Conservation (phyloP, 2,888 invertebrate species). For the Ecliptopera silaceata region DNA sequence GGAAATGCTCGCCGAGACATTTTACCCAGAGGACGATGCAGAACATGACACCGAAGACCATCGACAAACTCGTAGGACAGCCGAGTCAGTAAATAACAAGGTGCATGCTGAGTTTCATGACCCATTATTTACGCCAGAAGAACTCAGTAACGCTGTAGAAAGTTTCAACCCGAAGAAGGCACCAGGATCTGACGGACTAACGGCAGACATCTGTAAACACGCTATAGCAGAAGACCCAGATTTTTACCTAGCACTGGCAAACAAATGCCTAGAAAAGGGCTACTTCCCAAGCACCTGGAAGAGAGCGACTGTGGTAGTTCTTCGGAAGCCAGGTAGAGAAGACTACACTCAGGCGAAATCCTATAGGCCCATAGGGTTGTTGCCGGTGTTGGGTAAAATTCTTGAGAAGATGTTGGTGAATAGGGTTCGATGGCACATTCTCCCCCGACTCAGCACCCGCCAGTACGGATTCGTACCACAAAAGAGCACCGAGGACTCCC, state of each 20-base stretch:
- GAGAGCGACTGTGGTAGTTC: slow-evolving; percentile 6
- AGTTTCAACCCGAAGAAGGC: slow-evolving; percentile 33
- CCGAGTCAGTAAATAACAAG: slow-evolving; percentile 10
- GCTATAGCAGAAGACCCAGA: background rate
- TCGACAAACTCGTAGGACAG: background rate
- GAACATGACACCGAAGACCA: slow-evolving; percentile 16
- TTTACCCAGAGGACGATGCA: slow-evolving; percentile 17
- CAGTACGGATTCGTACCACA: slow-evolving; percentile 7
- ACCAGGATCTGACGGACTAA: slow-evolving; percentile 21
- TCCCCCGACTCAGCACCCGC: background rate
- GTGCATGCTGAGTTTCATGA: background rate
- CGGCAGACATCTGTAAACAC: background rate
- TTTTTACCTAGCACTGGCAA: background rate
- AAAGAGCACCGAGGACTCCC: too few relatives aligned
- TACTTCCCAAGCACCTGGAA: slow-evolving; percentile 10
- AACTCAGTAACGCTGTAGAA: slow-evolving; percentile 6
- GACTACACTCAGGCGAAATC: slow-evolving; percentile 27
- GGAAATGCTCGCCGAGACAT: slow-evolving; percentile 8
- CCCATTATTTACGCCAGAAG: slow-evolving; percentile 19
- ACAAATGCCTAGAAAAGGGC: background rate
- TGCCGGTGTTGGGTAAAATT: slow-evolving; percentile 33
- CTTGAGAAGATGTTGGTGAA: slow-evolving; percentile 5
- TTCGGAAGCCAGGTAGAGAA: background rate
- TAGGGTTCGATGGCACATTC: slow-evolving; percentile 3
- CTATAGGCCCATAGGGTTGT: slow-evolving; percentile 34